phyloP scores from a whole-genome alignment of 2,888 invertebrate genomes.

The Globia sparganii region DNA sequence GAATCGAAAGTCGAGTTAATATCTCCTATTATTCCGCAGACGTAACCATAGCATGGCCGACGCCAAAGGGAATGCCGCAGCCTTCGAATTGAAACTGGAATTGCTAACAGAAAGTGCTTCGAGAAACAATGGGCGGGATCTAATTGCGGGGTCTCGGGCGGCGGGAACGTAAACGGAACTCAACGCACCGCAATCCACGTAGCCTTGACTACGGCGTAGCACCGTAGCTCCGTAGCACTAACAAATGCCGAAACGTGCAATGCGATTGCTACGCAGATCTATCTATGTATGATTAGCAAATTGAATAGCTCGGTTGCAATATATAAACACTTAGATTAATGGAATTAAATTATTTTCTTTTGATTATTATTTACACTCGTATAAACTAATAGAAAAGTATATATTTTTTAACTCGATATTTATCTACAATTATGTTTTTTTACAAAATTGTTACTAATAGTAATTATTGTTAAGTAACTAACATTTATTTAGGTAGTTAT shows the following conservation, averaged over 20 bases:
- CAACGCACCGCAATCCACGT: constrained; percentile 70
- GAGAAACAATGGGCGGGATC: constrained; percentile 78
- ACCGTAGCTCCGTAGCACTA: constrained; percentile 50
- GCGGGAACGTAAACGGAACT: constrained; percentile 70
- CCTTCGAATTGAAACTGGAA: constrained; percentile 75
- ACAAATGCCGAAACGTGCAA: constrained; percentile 54
- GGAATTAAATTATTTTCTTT: background rate
- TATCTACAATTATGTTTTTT: background rate
- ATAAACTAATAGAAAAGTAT: background rate
- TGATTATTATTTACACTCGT: background rate
- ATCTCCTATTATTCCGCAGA: constrained; percentile 62
- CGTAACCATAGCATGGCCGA: constrained; percentile 55
- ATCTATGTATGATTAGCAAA: background rate
- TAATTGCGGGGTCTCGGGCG: constrained; percentile 70
- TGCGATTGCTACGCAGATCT: constrained; percentile 59
- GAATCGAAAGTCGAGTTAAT: constrained; percentile 59
- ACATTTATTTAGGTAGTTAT: background rate
- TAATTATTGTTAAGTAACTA: background rate
- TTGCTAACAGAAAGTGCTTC: constrained; percentile 78
- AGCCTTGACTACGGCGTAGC: constrained; percentile 64
- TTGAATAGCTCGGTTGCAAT: background rate
- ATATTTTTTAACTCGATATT: background rate
- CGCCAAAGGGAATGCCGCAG: constrained; percentile 72
- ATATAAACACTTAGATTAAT: background rate
- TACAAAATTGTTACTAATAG: background rate